Percentiles rank a stretch among this genome's conserved stretches.
phyloP scores from a whole-genome alignment of 2,888 invertebrate genomes.

The Campopleginae sp. region DNA sequence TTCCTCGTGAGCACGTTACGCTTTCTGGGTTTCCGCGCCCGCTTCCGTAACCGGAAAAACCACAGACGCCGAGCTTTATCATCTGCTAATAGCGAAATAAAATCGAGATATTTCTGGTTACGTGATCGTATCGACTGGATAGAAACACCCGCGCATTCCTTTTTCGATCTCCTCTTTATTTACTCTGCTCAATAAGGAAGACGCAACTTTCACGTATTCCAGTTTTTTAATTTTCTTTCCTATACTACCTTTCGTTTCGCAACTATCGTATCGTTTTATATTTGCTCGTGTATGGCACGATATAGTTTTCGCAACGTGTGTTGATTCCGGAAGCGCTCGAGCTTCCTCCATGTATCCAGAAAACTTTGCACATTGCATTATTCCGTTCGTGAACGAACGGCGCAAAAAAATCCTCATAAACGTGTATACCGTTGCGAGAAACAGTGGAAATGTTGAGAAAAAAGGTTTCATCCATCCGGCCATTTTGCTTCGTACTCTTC shows the following conservation, averaged over 20 bases:
- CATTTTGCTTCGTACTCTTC: neutral
- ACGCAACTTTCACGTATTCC: neutral
- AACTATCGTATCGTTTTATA: neutral
- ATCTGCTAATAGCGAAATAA: conserved; percentile 77
- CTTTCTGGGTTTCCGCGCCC: conserved; percentile 48
- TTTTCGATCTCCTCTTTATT: neutral
- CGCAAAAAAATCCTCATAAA: neutral
- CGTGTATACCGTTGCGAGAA: neutral
- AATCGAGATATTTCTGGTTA: conserved; percentile 57
- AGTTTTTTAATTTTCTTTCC: neutral
- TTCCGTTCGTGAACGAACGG: conserved; percentile 59
- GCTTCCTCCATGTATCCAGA: conserved; percentile 50
- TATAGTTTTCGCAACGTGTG: conserved; percentile 9
- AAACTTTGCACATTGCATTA: conserved; percentile 78
- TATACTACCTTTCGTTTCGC: conserved; percentile 3
- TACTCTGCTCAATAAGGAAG: neutral
- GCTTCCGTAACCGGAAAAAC: conserved; percentile 50
- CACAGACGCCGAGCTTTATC: conserved; percentile 71
- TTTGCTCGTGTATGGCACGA: neutral
- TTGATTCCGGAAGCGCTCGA: conserved; percentile 27
- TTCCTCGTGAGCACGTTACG: conserved; percentile 40
- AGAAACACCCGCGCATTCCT: neutral
- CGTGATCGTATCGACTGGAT: neutral
- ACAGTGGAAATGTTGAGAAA: conserved; percentile 34
- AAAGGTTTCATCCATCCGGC: neutral